Evolutionary conservation across 2,797 vertebrate genomes (phyloP).

Genomic region (Acanthis flammea): DNA sequence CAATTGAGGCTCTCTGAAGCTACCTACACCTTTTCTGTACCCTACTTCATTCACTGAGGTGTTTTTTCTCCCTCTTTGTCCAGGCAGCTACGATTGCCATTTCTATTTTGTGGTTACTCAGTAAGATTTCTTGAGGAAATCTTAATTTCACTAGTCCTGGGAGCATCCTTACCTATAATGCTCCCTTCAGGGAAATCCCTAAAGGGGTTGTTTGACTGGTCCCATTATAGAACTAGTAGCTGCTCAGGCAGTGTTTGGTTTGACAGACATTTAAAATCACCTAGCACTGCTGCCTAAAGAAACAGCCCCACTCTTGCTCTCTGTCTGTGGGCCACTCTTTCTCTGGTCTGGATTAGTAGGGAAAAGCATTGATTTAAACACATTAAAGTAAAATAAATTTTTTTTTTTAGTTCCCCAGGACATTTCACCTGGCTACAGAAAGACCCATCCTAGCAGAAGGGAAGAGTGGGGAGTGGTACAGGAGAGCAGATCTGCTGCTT

Average conservation of each 20-base stretch:
- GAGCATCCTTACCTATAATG: neutral
- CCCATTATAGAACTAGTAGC: neutral
- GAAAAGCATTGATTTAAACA: neutral
- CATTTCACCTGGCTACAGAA: neutral
- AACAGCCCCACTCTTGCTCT: neutral
- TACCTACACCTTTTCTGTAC: neutral
- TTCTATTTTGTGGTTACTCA: neutral
- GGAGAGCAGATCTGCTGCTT: neutral
- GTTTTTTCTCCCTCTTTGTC: neutral
- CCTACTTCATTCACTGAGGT: neutral
- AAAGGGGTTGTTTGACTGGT: neutral
- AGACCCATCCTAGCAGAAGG: neutral
- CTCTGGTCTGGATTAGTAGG: neutral
- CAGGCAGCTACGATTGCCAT: accelerated
- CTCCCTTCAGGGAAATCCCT: neutral
- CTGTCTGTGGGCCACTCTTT: neutral
- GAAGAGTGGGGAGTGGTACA: neutral
- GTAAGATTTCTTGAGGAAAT: neutral
- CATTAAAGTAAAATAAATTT: neutral
- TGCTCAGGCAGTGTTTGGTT: neutral
- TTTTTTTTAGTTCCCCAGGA: neutral
- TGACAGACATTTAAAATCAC: neutral
- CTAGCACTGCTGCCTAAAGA: neutral
- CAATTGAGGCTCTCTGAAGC: neutral
- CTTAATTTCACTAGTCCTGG: neutral